phyloP scores from a whole-genome alignment of 2,113 vertebrate species.

The Stictonetta naevosa region DNA sequence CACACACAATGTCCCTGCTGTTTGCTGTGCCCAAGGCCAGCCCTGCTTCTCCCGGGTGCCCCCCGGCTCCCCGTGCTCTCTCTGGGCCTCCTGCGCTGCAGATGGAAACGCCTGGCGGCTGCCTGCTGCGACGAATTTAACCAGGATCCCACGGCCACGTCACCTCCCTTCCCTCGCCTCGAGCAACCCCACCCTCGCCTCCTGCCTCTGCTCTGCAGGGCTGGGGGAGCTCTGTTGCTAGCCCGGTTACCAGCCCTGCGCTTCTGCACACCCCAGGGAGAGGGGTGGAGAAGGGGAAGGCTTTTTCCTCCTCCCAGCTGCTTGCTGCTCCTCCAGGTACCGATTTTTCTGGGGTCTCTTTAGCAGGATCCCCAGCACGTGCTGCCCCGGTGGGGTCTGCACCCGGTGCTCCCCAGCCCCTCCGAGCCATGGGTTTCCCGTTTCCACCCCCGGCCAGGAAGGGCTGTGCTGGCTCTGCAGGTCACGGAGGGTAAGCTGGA shows the following conservation, averaged over 20 bases:
- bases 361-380: neutral
- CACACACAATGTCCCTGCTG: neutral
- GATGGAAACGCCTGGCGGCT: neutral
- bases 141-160: neutral
- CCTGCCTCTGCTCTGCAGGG: neutral
- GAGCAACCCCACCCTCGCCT: neutral
- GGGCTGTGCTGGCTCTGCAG: constrained; percentile 55
- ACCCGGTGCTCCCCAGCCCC: neutral
- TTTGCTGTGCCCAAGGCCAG: neutral
- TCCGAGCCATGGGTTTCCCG: neutral
- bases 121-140: neutral
- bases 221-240: neutral
- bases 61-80: neutral
- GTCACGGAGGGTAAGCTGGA: constrained; percentile 70
- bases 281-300: neutral
- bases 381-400: neutral
- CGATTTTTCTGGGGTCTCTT: neutral
- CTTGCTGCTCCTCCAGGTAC: neutral
- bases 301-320: neutral
- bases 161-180: neutral
- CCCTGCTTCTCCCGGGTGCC: neutral
- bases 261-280: neutral
- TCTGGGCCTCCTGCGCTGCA: neutral
- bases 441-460: neutral
- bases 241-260: neutral